These are phyloP conservation scores for Aricia agestis DNA, from an alignment of 1,140 invertebrate genomes.

Conservation along the genomic window DNA sequence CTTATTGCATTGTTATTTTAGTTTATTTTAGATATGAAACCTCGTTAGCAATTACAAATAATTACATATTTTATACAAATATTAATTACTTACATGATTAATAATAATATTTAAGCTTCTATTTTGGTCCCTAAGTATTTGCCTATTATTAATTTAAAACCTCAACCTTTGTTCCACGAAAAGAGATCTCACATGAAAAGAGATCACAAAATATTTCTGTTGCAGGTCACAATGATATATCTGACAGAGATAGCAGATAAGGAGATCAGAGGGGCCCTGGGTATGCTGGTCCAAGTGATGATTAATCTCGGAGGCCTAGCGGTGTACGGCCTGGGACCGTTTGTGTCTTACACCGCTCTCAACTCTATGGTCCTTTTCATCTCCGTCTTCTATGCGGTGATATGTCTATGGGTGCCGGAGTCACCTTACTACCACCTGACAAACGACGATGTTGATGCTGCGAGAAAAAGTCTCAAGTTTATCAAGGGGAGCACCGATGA, in stretches of 20 bases:
- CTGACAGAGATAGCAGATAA: slow-evolving; percentile 84
- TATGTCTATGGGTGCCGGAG: slow-evolving; percentile 85
- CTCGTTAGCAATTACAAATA: too few species aligned
- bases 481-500: slow-evolving; percentile 62
- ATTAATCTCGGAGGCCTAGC: slow-evolving; percentile 81
- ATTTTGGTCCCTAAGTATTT: too few species aligned
- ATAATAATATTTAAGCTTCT: too few species aligned
- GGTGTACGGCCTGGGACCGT: slow-evolving; percentile 76
- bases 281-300: slow-evolving; percentile 82
- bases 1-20: too few species aligned
- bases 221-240: slow-evolving; percentile 79
- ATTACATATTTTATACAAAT: too few species aligned
- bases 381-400: slow-evolving; percentile 77
- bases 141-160: too few species aligned
- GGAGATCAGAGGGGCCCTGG: slow-evolving; percentile 80
- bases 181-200: too few species aligned
- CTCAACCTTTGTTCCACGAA: too few species aligned
- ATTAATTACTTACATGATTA: too few species aligned
- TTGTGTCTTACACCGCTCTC: slow-evolving; percentile 71
- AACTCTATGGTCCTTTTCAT: slow-evolving; percentile 66
- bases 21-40: too few species aligned
- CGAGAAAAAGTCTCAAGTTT: slow-evolving; percentile 63
- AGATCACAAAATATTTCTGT: slow-evolving; percentile 19
- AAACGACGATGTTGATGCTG: slow-evolving; percentile 71
- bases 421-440: slow-evolving; percentile 84